Base-by-base conservation (phyloP, 2,113 vertebrate species). In the Xenus cinereus region DNA sequence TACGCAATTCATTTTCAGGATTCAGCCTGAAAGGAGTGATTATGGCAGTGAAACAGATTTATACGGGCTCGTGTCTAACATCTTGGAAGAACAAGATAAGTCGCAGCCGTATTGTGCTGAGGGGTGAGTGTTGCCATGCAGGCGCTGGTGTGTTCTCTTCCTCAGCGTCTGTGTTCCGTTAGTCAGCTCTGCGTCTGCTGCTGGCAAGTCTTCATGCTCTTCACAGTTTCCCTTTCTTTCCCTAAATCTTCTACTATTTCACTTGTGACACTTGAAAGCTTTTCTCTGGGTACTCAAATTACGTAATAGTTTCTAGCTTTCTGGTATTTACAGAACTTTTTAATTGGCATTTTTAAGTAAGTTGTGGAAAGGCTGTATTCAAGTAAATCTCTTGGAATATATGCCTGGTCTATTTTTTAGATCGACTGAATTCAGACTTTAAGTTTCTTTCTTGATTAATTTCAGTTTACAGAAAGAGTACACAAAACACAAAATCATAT, bases 1-100 rank as follows among this genome's bases (percentile, higher is more conserved):
- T 8, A 10, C 5, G 1, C n/a, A 71, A 71, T 91, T 84, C 80
- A 8, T 90, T 97, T 92, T 71, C 89, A 99, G 99, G 97, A 98
- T 98, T 97, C 97, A 98, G 27, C 89, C 94, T 24, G 98, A 99
- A 97, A 97, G 94, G 93, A 98, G 95, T 83, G 98, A 99, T 83
- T 98, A 97, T 98, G 99, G 98, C 81, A 99, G 98, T 95, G 99
- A 99, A 96, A 97, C 98, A 92, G 99, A 99, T 96, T 98, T 99
- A 20, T 98, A 99, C 96, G 98, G 98, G 90, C 98, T 99, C 26
- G 99, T 99, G 85, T 99, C 99, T 89, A 98, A 98, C 93, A 99
- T 99, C 97, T 97, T 99, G 96, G 99, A 99, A 94, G 99, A 99
- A 78, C 98, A 98, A 92, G 98, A 99, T 83, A 98, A 98, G 84